phyloP scores from a whole-genome alignment of 2,888 invertebrate species.

The Ornithoptera alexandrae region DNA sequence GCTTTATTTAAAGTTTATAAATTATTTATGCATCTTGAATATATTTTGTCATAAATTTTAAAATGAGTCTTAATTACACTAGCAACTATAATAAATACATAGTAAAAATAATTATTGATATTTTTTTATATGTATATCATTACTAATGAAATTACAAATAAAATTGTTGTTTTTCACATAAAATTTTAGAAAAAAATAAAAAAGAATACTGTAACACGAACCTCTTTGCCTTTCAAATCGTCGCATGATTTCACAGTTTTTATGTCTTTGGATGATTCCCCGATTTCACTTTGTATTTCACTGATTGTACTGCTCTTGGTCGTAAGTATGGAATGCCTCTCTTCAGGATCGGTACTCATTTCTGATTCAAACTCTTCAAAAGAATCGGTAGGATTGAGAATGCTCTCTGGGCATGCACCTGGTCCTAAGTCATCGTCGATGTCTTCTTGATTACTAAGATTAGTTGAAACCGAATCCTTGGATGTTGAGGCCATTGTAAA shows the following conservation, averaged over 20 bases:
- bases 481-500: slow-evolving; percentile 67
- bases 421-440: slow-evolving; percentile 62
- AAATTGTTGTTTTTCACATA: no score
- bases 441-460: slow-evolving; percentile 41
- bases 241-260: slow-evolving; percentile 63
- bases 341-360: slow-evolving; percentile 83
- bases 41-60: no score
- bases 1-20: no score
- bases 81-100: no score
- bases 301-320: slow-evolving; percentile 79
- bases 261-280: slow-evolving; percentile 56
- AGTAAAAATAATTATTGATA: no score
- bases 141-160: no score
- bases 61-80: no score
- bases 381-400: slow-evolving; percentile 85
- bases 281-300: slow-evolving; percentile 79
- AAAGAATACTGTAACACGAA: slow-evolving; percentile 40
- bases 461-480: slow-evolving; percentile 47
- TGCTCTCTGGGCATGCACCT: slow-evolving; percentile 80
- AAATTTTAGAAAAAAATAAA: background rate
- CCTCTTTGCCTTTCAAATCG: slow-evolving; percentile 66
- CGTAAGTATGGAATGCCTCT: slow-evolving; percentile 72
- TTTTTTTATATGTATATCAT: no score
- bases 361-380: slow-evolving; percentile 84
- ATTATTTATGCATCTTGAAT: no score